Conservation (phyloP, 2,888 invertebrate species). For the Pristionchus entomophagus region DNA sequence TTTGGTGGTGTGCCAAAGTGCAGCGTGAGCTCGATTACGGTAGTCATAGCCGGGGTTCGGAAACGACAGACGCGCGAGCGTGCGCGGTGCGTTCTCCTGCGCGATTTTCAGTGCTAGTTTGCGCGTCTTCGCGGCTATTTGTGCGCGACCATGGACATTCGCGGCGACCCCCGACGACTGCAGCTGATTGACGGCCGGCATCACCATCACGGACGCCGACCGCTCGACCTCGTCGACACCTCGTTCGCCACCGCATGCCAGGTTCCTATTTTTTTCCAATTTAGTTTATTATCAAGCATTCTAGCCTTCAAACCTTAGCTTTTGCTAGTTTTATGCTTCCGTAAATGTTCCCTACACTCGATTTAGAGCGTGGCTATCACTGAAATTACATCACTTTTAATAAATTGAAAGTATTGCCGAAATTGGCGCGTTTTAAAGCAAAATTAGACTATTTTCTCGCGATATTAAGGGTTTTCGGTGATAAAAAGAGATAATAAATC, state of each 20-base stretch:
- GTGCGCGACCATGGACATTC: constrained; percentile 12
- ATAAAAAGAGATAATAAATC: neutral
- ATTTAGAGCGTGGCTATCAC: too few relatives aligned
- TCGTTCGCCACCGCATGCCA: constrained; percentile 23
- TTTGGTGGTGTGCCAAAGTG: neutral
- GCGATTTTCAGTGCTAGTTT: neutral
- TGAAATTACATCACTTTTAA: too few relatives aligned
- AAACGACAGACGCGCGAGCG: neutral
- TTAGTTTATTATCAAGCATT: too few relatives aligned
- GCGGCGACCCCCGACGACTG: neutral
- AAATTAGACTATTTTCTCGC: neutral
- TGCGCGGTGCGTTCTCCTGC: constrained; percentile 38
- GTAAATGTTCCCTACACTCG: too few relatives aligned
- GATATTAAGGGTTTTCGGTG: neutral
- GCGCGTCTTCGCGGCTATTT: neutral
- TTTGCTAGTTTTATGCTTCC: too few relatives aligned
- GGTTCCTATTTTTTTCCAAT: too few relatives aligned
- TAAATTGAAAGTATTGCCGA: too few relatives aligned
- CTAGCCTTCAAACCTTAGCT: too few relatives aligned
- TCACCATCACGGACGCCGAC: neutral
- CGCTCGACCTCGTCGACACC: neutral
- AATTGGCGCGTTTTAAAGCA: neutral
- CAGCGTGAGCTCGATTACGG: neutral
- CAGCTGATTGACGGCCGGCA: neutral
- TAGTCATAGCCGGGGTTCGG: neutral